Evolutionary conservation across 1,140 invertebrate genomes (phyloP).

Genomic region (Drosophila paulistorum): DNA sequence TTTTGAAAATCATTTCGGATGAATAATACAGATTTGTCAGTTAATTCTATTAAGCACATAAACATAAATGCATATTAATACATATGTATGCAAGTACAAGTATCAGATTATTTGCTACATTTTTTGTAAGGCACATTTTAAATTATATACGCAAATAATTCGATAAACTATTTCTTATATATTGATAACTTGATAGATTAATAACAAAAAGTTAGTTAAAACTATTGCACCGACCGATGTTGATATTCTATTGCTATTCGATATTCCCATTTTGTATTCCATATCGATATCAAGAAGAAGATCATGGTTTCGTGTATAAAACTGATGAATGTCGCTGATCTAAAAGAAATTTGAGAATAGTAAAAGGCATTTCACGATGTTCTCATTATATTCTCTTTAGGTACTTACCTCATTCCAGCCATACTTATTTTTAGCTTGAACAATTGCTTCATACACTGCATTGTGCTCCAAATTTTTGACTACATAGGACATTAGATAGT

Average conservation of each 20-base stretch:
- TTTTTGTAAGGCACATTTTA: conserved; percentile 74
- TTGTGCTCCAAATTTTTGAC: conserved; percentile 85
- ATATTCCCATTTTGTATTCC: conserved; percentile 82
- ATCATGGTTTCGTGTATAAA: conserved; percentile 81
- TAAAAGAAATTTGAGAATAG: conserved; percentile 31
- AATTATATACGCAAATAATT: conserved; percentile 60
- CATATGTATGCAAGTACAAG: conserved; percentile 13
- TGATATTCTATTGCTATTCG: conserved; percentile 49
- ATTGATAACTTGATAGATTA: conserved; percentile 35
- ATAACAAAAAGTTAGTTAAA: conserved; percentile 43
- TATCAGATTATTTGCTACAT: conserved; percentile 61
- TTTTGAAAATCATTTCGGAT: background rate
- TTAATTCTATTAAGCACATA: conserved; percentile 25
- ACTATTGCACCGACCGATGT: conserved; percentile 33
- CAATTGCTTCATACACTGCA: conserved; percentile 86
- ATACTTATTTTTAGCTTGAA: conserved; percentile 87
- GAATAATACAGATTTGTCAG: background rate
- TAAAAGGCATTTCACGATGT: background rate
- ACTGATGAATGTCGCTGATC: conserved; percentile 83
- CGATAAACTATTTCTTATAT: conserved; percentile 47
- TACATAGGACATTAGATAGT: conserved; percentile 84
- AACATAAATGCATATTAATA: conserved; percentile 36
- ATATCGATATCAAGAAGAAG: conserved; percentile 79
- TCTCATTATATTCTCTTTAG: background rate
- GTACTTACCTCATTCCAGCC: conserved; percentile 86